Base-by-base conservation (phyloP, 2,888 invertebrate species). In the Andrena chrysosceles region DNA sequence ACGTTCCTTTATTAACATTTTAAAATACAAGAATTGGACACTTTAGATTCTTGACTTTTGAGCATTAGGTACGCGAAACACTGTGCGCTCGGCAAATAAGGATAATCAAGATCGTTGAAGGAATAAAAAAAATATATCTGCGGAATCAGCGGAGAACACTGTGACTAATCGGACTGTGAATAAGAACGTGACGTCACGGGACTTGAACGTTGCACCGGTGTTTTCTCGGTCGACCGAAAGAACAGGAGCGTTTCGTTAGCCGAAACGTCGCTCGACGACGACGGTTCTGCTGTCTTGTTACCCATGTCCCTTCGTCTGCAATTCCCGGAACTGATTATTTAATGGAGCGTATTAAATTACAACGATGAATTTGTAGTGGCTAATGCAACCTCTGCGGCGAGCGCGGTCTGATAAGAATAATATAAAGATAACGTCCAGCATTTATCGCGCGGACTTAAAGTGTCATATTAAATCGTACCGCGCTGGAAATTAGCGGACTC, bases 391-490 rank as follows among this genome's bases (percentile, higher is more conserved):
- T 35, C 71, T 26, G 62, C 26, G 54, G 31, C 26, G 4, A 23
- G 23, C 23, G 16, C 20, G 10, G 10, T 10, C 16, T 26, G 79
- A 81, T 74, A 79, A 79, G 35, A 49, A 59, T 66, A 60, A 73
- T 64, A 66, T 66, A 69, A 66, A 79, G 80, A 81, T 81, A 79
- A 67, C 74, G 54, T 16, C 20, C 23, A 48, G 64, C 54, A 70
- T 64, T 78, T 59, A 64, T 78, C 66, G 72, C 10, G 31, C 23
- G 26, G 29, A 72, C 29, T 77, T 70, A 48, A 62, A 76, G 59
- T 52, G 70, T 80, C 77, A 29, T 81, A 81, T 81, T 79, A 81
- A 74, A 81, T 79, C 69, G 74, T 42, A 35, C 29, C 49, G 13
- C 67, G 20, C 16, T 2, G n/a, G 69, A 33, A 71, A 77, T 80